phyloP scores from a whole-genome alignment of 2,113 vertebrate species.

The Zingel zingel region DNA sequence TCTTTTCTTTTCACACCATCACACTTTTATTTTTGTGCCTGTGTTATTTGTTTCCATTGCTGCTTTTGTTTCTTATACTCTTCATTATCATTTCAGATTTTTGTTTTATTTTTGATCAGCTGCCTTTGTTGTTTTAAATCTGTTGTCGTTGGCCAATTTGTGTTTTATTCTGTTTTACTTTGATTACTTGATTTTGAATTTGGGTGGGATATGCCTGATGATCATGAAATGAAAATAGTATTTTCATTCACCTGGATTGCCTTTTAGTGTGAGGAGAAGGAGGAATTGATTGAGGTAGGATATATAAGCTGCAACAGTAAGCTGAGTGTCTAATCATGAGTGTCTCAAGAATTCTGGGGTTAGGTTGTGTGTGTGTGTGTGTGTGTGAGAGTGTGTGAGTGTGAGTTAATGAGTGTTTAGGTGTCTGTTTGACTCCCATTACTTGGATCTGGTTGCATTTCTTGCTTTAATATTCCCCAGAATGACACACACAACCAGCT shows the following conservation, averaged over 20 bases:
- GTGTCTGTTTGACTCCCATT: not conserved
- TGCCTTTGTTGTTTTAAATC: slow-evolving; percentile 53
- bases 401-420: not conserved
- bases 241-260: slow-evolving; percentile 79
- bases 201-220: slow-evolving; percentile 24
- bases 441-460: slow-evolving; percentile 46
- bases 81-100: slow-evolving; percentile 5
- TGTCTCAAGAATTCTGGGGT: slow-evolving; percentile 32
- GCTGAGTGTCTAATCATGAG: not conserved
- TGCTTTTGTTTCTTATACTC: slow-evolving; percentile 57
- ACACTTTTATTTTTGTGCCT: slow-evolving; percentile 75
- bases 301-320: slow-evolving; percentile 17
- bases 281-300: slow-evolving; percentile 12
- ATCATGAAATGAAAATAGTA: slow-evolving; percentile 22
- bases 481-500: slow-evolving; percentile 31
- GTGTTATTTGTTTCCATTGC: slow-evolving; percentile 64
- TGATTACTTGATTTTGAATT: slow-evolving; percentile 44
- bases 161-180: slow-evolving; percentile 59
- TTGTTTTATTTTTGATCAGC: slow-evolving; percentile 17
- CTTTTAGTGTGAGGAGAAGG: slow-evolving; percentile 65
- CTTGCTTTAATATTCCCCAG: slow-evolving; percentile 14
- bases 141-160: slow-evolving; percentile 23
- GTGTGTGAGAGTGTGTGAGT: not conserved
- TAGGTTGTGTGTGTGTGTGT: slow-evolving; percentile 17
- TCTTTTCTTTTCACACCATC: slow-evolving; percentile 48